Evolutionary conservation across 2,113 vertebrate genomes (phyloP), one percentile per base, ranked within the genome.

Genomic region (Suncus etruscus): DNA sequence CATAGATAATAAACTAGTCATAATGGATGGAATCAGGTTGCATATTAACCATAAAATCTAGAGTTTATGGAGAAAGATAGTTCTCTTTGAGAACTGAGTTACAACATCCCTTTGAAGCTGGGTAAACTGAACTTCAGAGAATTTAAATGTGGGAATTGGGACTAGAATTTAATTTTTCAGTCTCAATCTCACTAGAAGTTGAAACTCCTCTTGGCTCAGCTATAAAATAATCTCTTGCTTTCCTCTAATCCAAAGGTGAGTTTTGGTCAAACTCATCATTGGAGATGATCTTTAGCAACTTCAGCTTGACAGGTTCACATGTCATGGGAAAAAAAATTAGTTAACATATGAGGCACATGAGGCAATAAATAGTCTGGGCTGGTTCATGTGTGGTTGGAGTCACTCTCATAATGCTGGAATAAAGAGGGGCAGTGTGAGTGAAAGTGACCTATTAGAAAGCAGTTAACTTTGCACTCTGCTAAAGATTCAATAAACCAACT

Each of bases 371-470:
- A 27, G 39, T 11, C 58, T 14, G 25, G 27, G 65, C 1, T 58
- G 7, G 22, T 61, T 70, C 47, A 2, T 25, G 72, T n/a, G n/a
- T 6, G 7, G 1, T 0, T 6, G 20, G n/a, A 47, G 3, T 11
- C 54, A 24, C 58, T 89, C 74, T 79, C 61, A 93, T 76, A 79
- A 15, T 31, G 81, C 78, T 29, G 8, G 68, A 74, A 20, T 24
- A 29, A 89, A 61, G 2, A 61, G 12, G 65, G n/a, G 10, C 82
- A 65, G 5, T 58, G 6, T 79, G 84, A 72, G n/a, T 61, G 24
- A 68, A 66, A 83, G 72, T 61, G 32, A 1, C 29, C 87, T 80
- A 77, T 75, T 66, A 15, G 32, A 83, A 91, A 94, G 24, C 12
- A 77, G 29, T 83, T 78, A 72, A 66, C n/a, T 83, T 65, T 65